Evolutionary conservation across 2,888 invertebrate species (phyloP), one percentile per base, ranked within the genome.

Genomic region (Mystacides longicornis): DNA sequence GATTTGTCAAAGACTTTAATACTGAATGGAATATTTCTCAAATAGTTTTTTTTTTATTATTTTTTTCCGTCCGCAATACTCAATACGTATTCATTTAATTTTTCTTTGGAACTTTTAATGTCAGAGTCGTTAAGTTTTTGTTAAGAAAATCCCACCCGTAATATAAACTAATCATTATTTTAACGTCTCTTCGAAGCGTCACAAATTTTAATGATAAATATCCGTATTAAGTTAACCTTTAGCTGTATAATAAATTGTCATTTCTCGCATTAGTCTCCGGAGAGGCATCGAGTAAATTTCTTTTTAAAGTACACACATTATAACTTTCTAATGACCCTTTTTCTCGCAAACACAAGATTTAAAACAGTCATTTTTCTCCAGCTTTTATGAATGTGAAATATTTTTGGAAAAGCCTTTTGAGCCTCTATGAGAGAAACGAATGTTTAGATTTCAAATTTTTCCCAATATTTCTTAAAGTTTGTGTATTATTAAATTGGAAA

Each of bases 271-370:
- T 37, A 37, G 14, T 37, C 37, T 16, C 37, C 16, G 14, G 14
- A 37, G 37, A 37, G 3, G 37, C 14, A 37, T 37, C 16, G n/a
- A 37, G 37, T 37, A 37, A 37, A 37, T 37, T 37, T 37, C 37
- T 37, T 37, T 14, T 37, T 37, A 37, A 37, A 37, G 37, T 37
- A 37, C 37, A 37, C 37, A 37, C 37, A 37, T 37, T 37, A 37
- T 37, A 37, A 37, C 7, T 37, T 37, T 14, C n/a, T 37, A 37
- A 37, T 37, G 37, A 37, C 37, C 3, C 37, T 16, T 27, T 3
- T 37, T 37, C 16, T 37, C 37, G 16, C 37, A 14, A n/a, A n/a
- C n/a, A n/a, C n/a, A n/a, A n/a, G n/a, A n/a, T n/a, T n/a, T n/a
- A n/a, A n/a, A n/a, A n/a, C n/a, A n/a, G n/a, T n/a, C n/a, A n/a